Percentiles rank a stretch among this genome's conserved stretches.
phyloP scores from a whole-genome alignment of 2,888 invertebrate species.

The Mesochorus sp. region DNA sequence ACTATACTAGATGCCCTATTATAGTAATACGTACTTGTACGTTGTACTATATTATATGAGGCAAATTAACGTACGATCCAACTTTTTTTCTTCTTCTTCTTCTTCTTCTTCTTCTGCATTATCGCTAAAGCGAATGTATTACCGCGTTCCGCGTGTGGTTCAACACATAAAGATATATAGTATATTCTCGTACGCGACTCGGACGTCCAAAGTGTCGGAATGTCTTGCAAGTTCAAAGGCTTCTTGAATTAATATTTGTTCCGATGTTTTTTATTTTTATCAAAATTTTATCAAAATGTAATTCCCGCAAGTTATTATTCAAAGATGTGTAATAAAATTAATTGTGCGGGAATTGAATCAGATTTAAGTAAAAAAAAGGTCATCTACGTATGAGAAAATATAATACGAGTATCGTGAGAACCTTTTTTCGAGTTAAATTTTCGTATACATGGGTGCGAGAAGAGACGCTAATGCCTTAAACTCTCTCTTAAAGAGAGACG shows the following conservation, averaged over 20 bases:
- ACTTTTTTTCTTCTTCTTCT: too few relatives aligned
- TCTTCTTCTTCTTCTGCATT: too few relatives aligned
- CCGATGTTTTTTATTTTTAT: too few relatives aligned
- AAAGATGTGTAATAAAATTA: too few relatives aligned
- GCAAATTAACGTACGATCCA: conserved; percentile 22
- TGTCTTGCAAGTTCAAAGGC: conserved; percentile 55
- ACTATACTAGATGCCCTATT: conserved; percentile 10
- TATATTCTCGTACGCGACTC: conserved; percentile 50
- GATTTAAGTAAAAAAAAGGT: too few relatives aligned
- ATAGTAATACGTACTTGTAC: conserved; percentile 31
- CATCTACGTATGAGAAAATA: too few relatives aligned
- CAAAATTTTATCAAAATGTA: too few relatives aligned
- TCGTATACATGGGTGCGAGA: conserved; percentile 11
- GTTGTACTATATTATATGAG: conserved; percentile 24
- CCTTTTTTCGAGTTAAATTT: too few relatives aligned
- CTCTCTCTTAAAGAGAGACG: background rate
- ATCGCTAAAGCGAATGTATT: conserved; percentile 32
- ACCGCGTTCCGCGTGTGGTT: conserved; percentile 39
- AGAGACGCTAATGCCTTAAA: background rate
- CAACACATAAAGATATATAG: conserved; percentile 50
- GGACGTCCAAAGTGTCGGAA: conserved; percentile 1
- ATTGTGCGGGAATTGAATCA: too few relatives aligned
- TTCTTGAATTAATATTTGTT: too few relatives aligned
- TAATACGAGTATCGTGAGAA: too few relatives aligned
- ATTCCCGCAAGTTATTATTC: too few relatives aligned